Evolutionary conservation across 2,888 invertebrate genomes (phyloP).

Genomic region (Drosophila koepferae): DNA sequence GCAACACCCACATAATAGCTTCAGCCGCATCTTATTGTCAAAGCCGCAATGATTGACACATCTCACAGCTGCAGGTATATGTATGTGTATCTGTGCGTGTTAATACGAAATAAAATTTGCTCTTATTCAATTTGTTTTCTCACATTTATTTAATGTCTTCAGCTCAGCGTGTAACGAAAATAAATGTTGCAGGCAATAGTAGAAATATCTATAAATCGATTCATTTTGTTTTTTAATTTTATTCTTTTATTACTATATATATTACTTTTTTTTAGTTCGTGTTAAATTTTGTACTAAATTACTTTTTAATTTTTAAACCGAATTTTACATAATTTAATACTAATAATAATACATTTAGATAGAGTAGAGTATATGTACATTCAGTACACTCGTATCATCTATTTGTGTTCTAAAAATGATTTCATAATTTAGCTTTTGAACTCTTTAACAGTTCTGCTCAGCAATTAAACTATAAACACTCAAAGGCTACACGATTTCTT

Average conservation of each 20-base stretch:
- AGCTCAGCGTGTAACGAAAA: slow-evolving; percentile 35
- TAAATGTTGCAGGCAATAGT: slow-evolving; percentile 22
- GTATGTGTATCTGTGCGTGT: background rate
- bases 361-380: too few species aligned
- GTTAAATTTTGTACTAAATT: background rate
- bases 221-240: slow-evolving; percentile 4
- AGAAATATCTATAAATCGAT: slow-evolving; percentile 13
- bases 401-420: background rate
- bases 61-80: slow-evolving; percentile 13
- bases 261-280: background rate
- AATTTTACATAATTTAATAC: too few species aligned
- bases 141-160: slow-evolving; percentile 40
- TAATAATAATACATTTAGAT: too few species aligned
- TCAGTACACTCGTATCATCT: too few species aligned
- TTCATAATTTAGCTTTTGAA: background rate
- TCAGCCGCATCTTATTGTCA: slow-evolving; percentile 30
- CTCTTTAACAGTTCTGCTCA: background rate
- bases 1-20: slow-evolving; percentile 28
- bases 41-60: slow-evolving; percentile 51
- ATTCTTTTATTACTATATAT: background rate
- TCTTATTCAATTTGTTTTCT: slow-evolving; percentile 50
- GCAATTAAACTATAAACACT: background rate
- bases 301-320: background rate
- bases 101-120: slow-evolving; percentile 38
- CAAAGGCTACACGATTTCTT: background rate